Evolutionary conservation across 2,888 invertebrate genomes (phyloP), one percentile per base, ranked within the genome.

Genomic region (Drosophila infuscata): DNA sequence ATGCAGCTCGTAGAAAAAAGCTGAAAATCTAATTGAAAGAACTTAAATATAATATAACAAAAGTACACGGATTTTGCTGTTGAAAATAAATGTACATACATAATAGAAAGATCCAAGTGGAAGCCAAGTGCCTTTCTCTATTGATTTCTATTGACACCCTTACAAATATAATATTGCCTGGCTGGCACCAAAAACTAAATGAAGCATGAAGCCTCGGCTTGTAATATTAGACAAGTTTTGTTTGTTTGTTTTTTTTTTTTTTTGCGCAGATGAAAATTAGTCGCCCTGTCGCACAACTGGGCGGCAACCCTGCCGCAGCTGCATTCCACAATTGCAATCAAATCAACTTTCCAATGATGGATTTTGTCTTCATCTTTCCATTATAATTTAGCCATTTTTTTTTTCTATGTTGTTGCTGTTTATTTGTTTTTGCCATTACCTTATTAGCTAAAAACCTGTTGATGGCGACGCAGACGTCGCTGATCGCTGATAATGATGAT

Each of bases 261-360:
- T 9, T 53, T 53, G 53, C 53, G 11, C 35, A 38, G 36, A 30
- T 56, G 36, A 7, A 56, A 74, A 82, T 70, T 78, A 75, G 79
- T 73, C 84, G 89, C 89, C 87, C 84, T 89, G 89, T 67, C 84
- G 84, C 75, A 78, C 89, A 84, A 78, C 84, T 81, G 81, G 83
- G 81, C 78, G 74, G n/a, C 64, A 78, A 78, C 87, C 74, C 86
- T 82, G 83, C 57, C 64, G 20, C 66, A 73, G 75, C 85, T 90
- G 89, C 89, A 88, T 81, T 87, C 81, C 84, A 69, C 77, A 81
- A 78, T 79, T 82, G 75, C 88, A 90, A 91, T 84, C 86, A 83
- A 88, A 82, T 77, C 90, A 91, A 91, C 89, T 91, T 89, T 90
- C 90, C 90, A 91, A 90, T 91, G 90, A 91, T 90, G 90, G 73